phyloP scores from a whole-genome alignment of 1,140 invertebrate genomes.

The Antheraea mylitta region DNA sequence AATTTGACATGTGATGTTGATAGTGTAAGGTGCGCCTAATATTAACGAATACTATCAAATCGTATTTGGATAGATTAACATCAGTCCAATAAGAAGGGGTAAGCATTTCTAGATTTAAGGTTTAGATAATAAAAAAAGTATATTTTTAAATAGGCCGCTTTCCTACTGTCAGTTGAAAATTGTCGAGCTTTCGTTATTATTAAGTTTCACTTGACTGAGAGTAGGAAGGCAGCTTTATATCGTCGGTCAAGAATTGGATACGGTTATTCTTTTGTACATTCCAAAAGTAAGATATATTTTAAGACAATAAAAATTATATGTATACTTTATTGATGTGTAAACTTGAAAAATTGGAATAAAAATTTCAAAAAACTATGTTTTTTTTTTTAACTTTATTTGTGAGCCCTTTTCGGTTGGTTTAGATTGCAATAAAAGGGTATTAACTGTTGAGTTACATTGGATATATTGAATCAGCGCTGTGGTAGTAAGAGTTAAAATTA shows the following conservation, averaged over 20 bases:
- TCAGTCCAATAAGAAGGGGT: neutral
- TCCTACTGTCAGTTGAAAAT: neutral
- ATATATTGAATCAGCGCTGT: no score
- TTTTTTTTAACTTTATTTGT: neutral
- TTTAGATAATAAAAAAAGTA: constrained; percentile 4
- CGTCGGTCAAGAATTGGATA: neutral
- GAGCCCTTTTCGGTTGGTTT: no score
- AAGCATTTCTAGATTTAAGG: constrained; percentile 10
- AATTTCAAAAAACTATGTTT: neutral
- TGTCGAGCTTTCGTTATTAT: constrained; percentile 9
- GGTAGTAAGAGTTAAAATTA: no score
- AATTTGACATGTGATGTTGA: constrained; percentile 3
- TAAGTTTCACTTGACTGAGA: neutral
- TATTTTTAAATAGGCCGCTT: constrained; percentile 1
- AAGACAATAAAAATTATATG: constrained; percentile 12
- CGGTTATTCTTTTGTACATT: constrained; percentile 7
- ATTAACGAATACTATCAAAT: neutral
- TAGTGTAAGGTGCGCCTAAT: neutral
- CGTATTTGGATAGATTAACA: neutral
- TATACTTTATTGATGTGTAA: constrained; percentile 8
- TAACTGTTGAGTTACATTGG: no score
- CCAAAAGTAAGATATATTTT: constrained; percentile 12
- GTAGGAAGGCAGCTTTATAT: neutral
- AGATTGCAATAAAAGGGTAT: no score
- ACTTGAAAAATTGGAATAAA: neutral